Evolutionary conservation across 1,140 invertebrate species (phyloP), one percentile per base, ranked within the genome.

Genomic region (Melipona quadrifasciata): DNA sequence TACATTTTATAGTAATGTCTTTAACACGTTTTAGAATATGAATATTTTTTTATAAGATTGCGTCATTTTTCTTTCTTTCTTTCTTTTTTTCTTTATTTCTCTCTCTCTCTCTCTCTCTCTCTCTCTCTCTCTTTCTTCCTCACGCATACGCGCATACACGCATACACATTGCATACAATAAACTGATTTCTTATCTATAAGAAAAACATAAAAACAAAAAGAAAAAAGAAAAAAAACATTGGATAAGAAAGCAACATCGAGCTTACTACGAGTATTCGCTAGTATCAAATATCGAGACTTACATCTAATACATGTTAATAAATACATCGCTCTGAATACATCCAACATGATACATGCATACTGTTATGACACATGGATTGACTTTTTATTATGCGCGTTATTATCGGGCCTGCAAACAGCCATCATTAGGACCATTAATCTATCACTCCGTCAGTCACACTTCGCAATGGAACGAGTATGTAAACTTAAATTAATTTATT

Each of bases 291-390:
- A 90, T 71, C 85, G 88, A 91, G 61, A 82, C 82, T 88, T 88
- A 89, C 71, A 80, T 27, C 87, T 91, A 91, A 82, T 86, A 89
- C 70, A 90, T 89, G 85, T 89, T 86, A 90, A 91, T 91, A 91
- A 91, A 91, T 91, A 91, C 91, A 90, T 85, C 89, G 87, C 89
- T 91, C 84, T 86, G 87, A 64, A 86, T 90, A 91, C 90, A 91
- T 82, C 85, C 91, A 91, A 90, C 89, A 91, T 88, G 84, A 88
- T 86, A 90, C 90, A 91, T 90, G 87, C 89, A 91, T 88, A 92
- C 88, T 91, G 82, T 90, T 89, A 91, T 90, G 89, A 92, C 86
- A 91, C 89, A 89, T 84, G 85, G 86, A 91, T 91, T 90, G 89
- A 91, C 88, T 89, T 84, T 86, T 87, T 87, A 88, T 86, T 90